A percentile compares a stretch with the other conserved stretches of the same genome.
Conservation (phyloP, 2,113 vertebrate species). For the Phodopus roborovskii region DNA sequence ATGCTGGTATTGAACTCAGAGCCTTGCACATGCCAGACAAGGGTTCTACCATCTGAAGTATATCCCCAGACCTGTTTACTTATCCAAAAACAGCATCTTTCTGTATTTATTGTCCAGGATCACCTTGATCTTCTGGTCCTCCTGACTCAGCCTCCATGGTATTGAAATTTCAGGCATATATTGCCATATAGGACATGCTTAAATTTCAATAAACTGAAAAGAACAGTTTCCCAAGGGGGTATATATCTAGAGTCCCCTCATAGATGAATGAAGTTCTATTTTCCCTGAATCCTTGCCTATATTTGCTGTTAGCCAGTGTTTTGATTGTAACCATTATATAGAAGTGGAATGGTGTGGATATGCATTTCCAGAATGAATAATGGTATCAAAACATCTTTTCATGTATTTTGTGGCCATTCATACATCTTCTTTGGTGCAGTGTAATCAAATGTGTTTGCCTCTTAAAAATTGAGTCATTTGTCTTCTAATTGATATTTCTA, state of each 20-base stretch:
- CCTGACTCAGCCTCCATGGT: background rate
- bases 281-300: background rate
- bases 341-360: background rate
- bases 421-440: slow-evolving; percentile 12
- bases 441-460: background rate
- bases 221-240: background rate
- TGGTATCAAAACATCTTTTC: background rate
- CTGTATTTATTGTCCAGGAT: background rate
- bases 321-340: background rate
- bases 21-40: background rate
- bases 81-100: background rate
- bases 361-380: slow-evolving; percentile 24
- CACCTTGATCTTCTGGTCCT: background rate
- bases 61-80: background rate
- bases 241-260: background rate
- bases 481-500: slow-evolving; percentile 11
- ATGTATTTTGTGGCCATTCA: background rate
- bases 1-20: background rate
- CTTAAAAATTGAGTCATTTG: background rate
- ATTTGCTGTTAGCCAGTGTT: background rate
- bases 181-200: background rate
- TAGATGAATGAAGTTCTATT: background rate
- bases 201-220: slow-evolving; percentile 4
- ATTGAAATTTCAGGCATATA: background rate
- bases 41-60: background rate